Evolutionary conservation across 2,888 invertebrate species (phyloP).

Genomic region (Myopa testacea): DNA sequence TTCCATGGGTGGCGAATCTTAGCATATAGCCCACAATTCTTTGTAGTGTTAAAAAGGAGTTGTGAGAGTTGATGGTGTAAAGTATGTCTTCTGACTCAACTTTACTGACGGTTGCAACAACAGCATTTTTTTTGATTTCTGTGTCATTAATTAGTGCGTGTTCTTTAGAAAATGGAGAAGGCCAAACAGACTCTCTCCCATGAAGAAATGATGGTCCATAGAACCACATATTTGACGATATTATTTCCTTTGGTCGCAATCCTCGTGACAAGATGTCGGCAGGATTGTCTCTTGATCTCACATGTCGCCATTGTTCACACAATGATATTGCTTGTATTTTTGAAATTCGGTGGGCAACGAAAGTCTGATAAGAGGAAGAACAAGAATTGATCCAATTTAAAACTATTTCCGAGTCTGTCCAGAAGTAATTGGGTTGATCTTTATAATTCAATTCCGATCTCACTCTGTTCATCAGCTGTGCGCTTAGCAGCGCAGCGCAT

Average conservation of each 20-base stretch:
- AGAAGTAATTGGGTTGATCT: constrained; percentile 18
- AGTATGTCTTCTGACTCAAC: no score
- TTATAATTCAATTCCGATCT: background rate
- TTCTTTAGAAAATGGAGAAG: constrained; percentile 23
- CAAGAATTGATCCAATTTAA: constrained; percentile 49
- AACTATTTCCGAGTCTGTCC: constrained; percentile 55
- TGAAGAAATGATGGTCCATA: background rate
- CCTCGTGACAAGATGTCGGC: background rate
- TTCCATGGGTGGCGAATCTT: no score
- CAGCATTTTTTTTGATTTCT: no score
- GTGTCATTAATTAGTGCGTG: no score
- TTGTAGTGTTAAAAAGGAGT: no score
- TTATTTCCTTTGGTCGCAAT: background rate
- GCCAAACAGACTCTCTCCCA: constrained; percentile 32
- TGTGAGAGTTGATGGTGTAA: no score
- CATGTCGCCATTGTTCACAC: background rate
- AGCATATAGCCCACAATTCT: no score
- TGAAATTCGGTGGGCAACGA: constrained; percentile 44
- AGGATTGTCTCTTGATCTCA: background rate
- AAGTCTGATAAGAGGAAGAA: constrained; percentile 44
- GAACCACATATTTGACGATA: background rate
- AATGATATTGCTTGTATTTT: constrained; percentile 37
- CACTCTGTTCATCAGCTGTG: background rate
- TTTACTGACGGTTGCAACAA: no score
- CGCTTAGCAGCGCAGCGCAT: background rate